These are phyloP conservation scores for Alosa alosa DNA, from an alignment of 2,113 vertebrate species.

Conservation along the genomic window DNA sequence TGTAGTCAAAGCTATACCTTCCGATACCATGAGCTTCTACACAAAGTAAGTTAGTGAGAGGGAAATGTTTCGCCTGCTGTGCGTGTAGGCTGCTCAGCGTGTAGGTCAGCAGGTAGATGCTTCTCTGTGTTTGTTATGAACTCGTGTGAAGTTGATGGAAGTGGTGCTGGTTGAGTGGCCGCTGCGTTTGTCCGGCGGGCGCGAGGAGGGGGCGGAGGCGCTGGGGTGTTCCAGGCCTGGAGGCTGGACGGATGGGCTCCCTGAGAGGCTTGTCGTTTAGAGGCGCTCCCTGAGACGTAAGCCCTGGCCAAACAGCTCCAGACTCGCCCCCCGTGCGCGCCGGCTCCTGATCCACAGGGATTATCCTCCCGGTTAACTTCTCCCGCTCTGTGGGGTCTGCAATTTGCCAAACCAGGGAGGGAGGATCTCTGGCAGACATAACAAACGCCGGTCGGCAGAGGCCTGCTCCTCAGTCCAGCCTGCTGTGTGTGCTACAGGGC, in stretches of 20 bases:
- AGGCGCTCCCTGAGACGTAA: conserved; percentile 71
- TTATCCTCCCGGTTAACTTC: conserved; percentile 75
- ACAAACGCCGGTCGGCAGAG: conserved; percentile 58
- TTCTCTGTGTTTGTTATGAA: not conserved
- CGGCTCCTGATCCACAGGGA: conserved; percentile 72
- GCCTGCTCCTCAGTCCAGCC: not conserved
- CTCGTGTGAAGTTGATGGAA: not conserved
- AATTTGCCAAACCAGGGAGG: conserved; percentile 61
- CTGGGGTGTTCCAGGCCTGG: conserved; percentile 17
- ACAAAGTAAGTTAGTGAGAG: not conserved
- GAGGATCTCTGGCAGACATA: conserved; percentile 62
- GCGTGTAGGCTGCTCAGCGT: not conserved
- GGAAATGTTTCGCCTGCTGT: not conserved
- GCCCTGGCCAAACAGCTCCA: conserved; percentile 74
- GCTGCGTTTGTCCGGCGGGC: no score
- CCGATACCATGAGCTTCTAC: not conserved
- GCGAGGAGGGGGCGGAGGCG: no score
- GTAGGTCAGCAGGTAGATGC: not conserved
- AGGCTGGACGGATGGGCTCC: conserved; percentile 57
- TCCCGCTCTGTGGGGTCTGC: conserved; percentile 78
- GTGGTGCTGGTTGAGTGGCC: not conserved
- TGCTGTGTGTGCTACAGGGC: not conserved
- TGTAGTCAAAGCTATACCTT: not conserved
- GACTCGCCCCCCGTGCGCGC: conserved; percentile 70
- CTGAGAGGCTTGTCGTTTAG: conserved; percentile 71